Base-by-base conservation (phyloP, 2,888 invertebrate species). In the Synergus laeviventris region DNA sequence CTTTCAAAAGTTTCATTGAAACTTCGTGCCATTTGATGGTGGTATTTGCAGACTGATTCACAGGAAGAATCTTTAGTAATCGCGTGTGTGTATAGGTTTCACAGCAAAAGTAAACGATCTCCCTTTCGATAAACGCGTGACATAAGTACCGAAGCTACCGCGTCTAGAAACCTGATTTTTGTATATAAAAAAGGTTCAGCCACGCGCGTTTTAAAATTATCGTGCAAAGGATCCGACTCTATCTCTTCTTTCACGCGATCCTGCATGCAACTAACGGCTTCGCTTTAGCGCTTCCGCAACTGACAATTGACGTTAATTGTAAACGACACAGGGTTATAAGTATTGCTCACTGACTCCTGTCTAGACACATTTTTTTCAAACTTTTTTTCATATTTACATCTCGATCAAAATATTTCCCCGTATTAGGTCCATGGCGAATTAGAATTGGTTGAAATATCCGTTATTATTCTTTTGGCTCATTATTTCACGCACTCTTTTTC, bases 91-190 rank as follows among this genome's bases (percentile, higher is more conserved):
- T 70, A 16, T 31, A 49, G 24, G 70, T 18, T 45, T 16, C 9
- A 49, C 70, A 11, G 24, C 16, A 70, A 36, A 49, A n/a, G 31
- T 70, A 70, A 45, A 70, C 70, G 70, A 49, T 70, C 49, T 49
- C 31, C 49, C 70, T 70, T 70, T 70, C 70, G 70, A 70, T 70
- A 49, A 70, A 49, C 70, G 70, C 49, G 36, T 70, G 70, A 70
- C 70, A 49, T 70, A 70, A 70, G 45, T 45, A n/a, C 18, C 70
- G n/a, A 70, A 70, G 70, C 66, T 70, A 49, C 70, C 49, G 70
- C 49, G 49, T 49, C 66, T 70, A 1, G 31, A 49, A 70, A 70
- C 49, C 70, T 70, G 21, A 70, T 45, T 31, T 70, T 31, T 31
- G 24, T 36, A 45, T 49, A 31, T 24, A 12, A 45, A 24, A 24